Percentiles rank a stretch among this genome's conserved stretches.
Evolutionary conservation across 2,888 invertebrate genomes (phyloP).

Genomic region (Eledona agricola): DNA sequence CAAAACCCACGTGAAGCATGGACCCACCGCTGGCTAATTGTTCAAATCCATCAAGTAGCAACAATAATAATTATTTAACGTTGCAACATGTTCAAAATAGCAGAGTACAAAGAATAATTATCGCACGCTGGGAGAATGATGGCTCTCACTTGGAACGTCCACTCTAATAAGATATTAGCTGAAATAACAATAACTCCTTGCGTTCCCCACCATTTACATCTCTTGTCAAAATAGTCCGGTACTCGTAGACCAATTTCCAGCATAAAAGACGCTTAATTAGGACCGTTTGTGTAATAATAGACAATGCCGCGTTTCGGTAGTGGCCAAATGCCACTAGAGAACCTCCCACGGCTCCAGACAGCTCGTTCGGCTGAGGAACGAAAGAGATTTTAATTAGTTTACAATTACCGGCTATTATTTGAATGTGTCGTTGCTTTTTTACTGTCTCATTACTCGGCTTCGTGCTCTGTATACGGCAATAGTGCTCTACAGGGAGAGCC

Average conservation of each 20-base stretch:
- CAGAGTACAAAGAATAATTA: conserved; percentile 22
- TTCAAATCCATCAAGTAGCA: conserved; percentile 18
- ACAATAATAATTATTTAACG: conserved; percentile 5
- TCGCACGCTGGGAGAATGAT: conserved; percentile 28
- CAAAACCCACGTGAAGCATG: background rate
- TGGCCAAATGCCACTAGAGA: conserved; percentile 1
- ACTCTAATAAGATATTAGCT: conserved; percentile 19
- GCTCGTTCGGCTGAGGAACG: conserved; percentile 2
- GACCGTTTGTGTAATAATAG: background rate
- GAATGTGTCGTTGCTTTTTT: conserved; percentile 10
- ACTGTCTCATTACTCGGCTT: conserved; percentile 8
- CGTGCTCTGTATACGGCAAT: conserved; percentile 6
- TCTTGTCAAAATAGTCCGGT: too few relatives aligned
- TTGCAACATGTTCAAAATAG: conserved; percentile 16
- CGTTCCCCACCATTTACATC: background rate
- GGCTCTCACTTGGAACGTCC: conserved; percentile 8
- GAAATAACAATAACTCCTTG: conserved; percentile 2
- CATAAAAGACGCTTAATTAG: conserved; percentile 1
- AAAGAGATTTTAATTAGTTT: conserved; percentile 6
- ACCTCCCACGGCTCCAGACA: conserved; percentile 1
- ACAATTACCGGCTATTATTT: conserved; percentile 1
- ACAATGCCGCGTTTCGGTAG: conserved; percentile 2
- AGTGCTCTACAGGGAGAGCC: conserved; percentile 14
- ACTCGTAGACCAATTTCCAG: too few relatives aligned
- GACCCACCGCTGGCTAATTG: conserved; percentile 10